These are phyloP conservation scores for Blastomussa wellsi DNA, from an alignment of 92 coral and sea anemone species.

Conservation along the genomic window DNA sequence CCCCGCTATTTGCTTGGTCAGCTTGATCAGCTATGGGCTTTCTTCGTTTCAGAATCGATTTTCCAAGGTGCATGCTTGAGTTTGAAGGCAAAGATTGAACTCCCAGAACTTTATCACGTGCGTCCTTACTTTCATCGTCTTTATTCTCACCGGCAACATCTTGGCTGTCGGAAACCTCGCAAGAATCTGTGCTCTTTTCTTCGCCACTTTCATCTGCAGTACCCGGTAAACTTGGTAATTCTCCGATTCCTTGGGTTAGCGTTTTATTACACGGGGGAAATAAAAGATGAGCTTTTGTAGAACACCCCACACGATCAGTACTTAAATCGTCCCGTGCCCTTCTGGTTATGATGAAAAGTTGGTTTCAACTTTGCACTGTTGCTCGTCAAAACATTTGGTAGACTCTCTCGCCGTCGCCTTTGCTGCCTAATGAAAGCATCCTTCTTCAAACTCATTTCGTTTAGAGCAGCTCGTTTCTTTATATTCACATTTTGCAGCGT, in stretches of 20 bases:
- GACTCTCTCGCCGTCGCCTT: background rate
- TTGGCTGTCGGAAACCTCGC: background rate
- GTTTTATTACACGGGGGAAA: background rate
- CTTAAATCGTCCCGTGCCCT: background rate
- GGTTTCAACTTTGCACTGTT: background rate
- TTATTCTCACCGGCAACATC: too few species aligned
- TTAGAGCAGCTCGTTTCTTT: background rate
- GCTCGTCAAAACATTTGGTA: background rate
- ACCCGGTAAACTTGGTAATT: conserved; percentile 4
- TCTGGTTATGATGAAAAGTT: background rate
- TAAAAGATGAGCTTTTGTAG: background rate
- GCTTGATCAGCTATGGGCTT: background rate
- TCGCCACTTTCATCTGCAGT: background rate
- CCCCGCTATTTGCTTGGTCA: background rate
- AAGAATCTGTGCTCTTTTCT: background rate
- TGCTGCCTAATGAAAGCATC: conserved; percentile 20
- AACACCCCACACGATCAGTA: background rate
- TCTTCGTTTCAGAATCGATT: conserved; percentile 5
- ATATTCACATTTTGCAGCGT: conserved; percentile 19
- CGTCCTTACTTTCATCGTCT: background rate
- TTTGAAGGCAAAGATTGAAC: conserved; percentile 7
- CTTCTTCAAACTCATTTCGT: conserved; percentile 21
- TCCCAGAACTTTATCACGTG: background rate
- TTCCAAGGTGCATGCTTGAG: background rate
- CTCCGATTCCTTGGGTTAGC: background rate